phyloP scores from a whole-genome alignment of 2,888 invertebrate genomes.

The Carabus problematicus region DNA sequence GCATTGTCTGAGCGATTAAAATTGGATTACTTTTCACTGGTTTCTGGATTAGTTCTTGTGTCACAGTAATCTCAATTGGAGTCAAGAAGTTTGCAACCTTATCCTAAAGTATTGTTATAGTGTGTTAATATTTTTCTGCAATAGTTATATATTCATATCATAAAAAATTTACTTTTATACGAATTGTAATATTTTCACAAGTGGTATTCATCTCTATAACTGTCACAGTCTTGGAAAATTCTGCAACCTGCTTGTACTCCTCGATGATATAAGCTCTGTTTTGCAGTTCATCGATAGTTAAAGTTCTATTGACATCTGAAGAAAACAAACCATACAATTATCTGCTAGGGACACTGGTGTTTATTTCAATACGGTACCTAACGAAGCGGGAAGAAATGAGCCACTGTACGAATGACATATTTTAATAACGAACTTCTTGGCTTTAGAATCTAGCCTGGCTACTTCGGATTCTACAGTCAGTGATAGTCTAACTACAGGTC shows the following conservation, averaged over 20 bases:
- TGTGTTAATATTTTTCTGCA: constrained; percentile 27
- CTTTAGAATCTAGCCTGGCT: background rate
- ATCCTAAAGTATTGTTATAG: no score
- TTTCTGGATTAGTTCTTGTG: constrained; percentile 22
- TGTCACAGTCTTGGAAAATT: background rate
- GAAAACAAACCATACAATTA: background rate
- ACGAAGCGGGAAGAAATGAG: background rate
- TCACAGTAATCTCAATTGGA: constrained; percentile 26
- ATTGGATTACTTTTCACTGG: background rate
- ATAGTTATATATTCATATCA: background rate
- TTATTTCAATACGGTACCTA: constrained; percentile 11
- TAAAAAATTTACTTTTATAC: constrained; percentile 24
- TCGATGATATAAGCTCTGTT: background rate
- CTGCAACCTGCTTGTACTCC: background rate
- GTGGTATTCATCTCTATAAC: background rate
- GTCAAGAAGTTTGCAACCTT: constrained; percentile 1
- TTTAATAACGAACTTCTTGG: constrained; percentile 12
- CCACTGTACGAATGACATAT: constrained; percentile 23
- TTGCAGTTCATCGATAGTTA: constrained; percentile 1
- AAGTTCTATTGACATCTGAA: constrained; percentile 5
- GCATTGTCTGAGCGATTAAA: background rate
- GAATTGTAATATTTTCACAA: constrained; percentile 18
- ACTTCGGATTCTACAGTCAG: constrained; percentile 5
- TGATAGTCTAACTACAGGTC: constrained; percentile 19
- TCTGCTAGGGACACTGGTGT: background rate